phyloP scores from a whole-genome alignment of 2,888 invertebrate species.

The Dryadula phaetusa region DNA sequence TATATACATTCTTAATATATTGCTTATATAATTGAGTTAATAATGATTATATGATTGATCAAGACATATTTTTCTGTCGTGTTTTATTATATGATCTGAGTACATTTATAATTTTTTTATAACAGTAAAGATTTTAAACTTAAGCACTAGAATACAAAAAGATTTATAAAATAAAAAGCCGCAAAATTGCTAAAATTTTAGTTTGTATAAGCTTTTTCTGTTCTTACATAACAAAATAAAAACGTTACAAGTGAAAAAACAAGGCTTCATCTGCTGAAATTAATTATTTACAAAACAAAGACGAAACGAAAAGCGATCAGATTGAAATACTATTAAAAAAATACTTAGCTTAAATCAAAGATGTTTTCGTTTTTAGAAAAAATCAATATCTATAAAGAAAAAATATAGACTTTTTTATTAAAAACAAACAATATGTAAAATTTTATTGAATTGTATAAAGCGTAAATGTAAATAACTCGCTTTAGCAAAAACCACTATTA shows the following conservation, averaged over 20 bases:
- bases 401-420: too few species aligned
- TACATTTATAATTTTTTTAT: too few species aligned
- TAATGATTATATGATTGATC: too few species aligned
- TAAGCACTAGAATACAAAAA: background rate
- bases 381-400: background rate
- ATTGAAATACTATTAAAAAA: background rate
- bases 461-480: too few species aligned
- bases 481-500: too few species aligned
- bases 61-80: too few species aligned
- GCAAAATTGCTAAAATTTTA: conserved; percentile 1
- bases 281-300: background rate
- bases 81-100: too few species aligned
- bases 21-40: too few species aligned
- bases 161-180: conserved; percentile 4
- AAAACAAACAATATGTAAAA: too few species aligned
- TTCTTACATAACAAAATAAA: conserved; percentile 17
- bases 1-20: too few species aligned
- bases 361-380: background rate
- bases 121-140: too few species aligned
- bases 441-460: too few species aligned
- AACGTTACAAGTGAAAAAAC: background rate
- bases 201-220: conserved; percentile 7
- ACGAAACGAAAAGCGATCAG: background rate
- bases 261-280: background rate
- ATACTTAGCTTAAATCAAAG: background rate